Conservation (phyloP, 2,797 vertebrate species). For the Tokudaia muenninki region DNA sequence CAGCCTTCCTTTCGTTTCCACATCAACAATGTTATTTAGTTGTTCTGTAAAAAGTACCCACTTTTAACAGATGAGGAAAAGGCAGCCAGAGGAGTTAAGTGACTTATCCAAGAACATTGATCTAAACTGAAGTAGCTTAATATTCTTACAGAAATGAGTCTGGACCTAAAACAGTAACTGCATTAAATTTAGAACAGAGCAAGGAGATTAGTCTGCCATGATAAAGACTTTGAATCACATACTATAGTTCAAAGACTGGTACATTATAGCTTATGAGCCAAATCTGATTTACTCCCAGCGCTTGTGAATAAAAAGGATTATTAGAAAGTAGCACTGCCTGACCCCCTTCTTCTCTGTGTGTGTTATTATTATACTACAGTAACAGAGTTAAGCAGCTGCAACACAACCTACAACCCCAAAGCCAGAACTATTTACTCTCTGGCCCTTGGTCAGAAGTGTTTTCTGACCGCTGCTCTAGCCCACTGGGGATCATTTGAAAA, state of each 20-base stretch:
- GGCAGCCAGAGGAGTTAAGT: background rate
- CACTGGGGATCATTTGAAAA: background rate
- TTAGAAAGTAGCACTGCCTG: background rate
- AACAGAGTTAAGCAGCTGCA: background rate
- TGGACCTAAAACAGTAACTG: conserved; percentile 39
- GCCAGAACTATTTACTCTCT: background rate
- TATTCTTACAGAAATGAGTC: background rate
- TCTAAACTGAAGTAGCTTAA: background rate
- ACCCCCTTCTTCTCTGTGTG: background rate
- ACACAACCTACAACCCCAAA: background rate
- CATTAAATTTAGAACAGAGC: background rate
- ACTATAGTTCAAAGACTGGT: background rate
- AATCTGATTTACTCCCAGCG: background rate
- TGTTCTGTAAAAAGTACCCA: background rate
- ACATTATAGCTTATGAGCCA: background rate
- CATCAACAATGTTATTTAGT: background rate
- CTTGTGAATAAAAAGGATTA: background rate
- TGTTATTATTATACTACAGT: background rate
- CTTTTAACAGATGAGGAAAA: conserved; percentile 15
- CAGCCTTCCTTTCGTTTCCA: background rate
- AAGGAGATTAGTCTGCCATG: background rate
- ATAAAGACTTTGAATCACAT: conserved; percentile 6
- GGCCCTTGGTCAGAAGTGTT: background rate
- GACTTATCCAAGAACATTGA: conserved; percentile 21
- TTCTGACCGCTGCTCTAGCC: background rate